Conservation (phyloP, 2,797 vertebrate species). For the Dicrostonyx torquatus region DNA sequence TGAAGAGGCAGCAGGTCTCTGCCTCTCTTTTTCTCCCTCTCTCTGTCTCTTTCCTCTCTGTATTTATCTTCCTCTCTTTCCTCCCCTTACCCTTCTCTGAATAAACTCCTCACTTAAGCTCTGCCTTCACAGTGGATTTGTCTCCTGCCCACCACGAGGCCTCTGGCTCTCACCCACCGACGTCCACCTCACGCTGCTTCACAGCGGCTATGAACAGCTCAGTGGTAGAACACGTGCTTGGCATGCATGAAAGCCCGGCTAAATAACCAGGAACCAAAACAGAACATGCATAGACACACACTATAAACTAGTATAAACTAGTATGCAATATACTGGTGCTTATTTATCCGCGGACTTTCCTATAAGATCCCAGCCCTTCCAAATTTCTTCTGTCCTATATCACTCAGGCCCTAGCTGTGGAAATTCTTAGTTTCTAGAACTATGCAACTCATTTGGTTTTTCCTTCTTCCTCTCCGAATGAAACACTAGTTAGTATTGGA, state of each 20-base stretch:
- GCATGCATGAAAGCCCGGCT: not conserved
- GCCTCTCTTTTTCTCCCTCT: too few species aligned
- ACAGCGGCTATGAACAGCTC: not conserved
- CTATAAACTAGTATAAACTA: too few species aligned
- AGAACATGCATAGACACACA: not conserved
- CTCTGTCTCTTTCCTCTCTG: too few species aligned
- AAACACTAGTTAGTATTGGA: not conserved
- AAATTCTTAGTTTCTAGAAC: slow-evolving; percentile 45
- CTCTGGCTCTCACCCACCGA: too few species aligned
- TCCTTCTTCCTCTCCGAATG: slow-evolving; percentile 6
- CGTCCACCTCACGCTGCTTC: too few species aligned
- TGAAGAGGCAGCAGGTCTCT: too few species aligned
- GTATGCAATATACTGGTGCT: not conserved
- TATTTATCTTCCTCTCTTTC: too few species aligned
- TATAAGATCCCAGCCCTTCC: not conserved
- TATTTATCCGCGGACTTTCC: not conserved
- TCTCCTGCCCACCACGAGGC: too few species aligned
- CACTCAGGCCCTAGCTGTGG: not conserved
- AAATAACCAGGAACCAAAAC: not conserved
- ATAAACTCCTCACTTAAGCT: too few species aligned
- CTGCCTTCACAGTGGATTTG: too few species aligned
- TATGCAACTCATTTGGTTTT: not conserved
- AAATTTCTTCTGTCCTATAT: not conserved
- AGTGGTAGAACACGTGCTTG: not conserved
- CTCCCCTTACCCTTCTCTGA: too few species aligned